Percentiles rank a stretch among this genome's conserved stretches.
Evolutionary conservation across 1,140 invertebrate species (phyloP).

Genomic region (Arion vulgaris): DNA sequence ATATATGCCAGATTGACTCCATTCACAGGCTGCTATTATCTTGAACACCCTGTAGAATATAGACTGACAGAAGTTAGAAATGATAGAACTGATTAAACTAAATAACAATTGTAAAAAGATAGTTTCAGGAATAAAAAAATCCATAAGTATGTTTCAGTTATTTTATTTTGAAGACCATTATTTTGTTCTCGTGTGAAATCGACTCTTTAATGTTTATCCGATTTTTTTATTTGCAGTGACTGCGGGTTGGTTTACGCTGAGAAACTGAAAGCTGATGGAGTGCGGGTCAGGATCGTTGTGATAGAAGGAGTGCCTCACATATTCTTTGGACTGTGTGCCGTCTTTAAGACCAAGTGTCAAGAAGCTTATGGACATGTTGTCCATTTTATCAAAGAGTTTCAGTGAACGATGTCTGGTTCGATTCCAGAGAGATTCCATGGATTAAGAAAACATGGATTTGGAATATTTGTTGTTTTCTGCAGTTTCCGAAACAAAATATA

Average conservation of each 20-base stretch:
- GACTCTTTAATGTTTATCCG: neutral
- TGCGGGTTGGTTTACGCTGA: neutral
- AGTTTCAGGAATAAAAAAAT: constrained; percentile 44
- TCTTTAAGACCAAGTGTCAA: no score
- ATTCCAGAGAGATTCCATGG: no score
- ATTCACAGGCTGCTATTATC: no score
- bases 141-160: constrained; percentile 19
- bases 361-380: neutral
- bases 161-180: neutral
- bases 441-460: no score
- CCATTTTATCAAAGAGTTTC: constrained; percentile 5
- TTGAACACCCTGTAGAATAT: no score
- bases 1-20: no score
- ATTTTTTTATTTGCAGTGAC: neutral
- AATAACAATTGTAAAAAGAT: no score
- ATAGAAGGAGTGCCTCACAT: constrained; percentile 9
- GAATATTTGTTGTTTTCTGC: no score
- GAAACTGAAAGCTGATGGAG: neutral
- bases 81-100: no score
- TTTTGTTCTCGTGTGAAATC: neutral
- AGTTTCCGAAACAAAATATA: no score
- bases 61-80: no score
- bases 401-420: no score
- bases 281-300: neutral
- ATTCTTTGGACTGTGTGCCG: constrained; percentile 5